These are phyloP conservation scores for Cyphomyrus plagiostoma DNA, from an alignment of 2,113 vertebrate species.

Conservation along the genomic window DNA sequence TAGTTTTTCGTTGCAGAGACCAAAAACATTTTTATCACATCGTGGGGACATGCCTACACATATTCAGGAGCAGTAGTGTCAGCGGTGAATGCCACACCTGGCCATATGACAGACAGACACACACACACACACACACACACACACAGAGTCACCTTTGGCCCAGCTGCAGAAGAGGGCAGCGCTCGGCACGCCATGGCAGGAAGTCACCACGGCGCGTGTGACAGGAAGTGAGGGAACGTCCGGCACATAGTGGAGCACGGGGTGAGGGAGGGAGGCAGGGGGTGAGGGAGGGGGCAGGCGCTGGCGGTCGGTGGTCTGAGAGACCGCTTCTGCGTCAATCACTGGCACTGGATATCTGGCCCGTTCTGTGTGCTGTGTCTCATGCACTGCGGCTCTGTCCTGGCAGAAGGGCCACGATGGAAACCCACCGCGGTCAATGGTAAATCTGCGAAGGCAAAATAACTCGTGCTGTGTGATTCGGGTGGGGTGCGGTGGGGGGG, in stretches of 20 bases:
- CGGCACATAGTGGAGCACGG: not conserved
- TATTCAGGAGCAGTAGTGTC: too few species aligned
- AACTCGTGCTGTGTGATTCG: not conserved
- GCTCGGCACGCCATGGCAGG: not conserved
- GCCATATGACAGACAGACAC: not conserved
- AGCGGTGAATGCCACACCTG: not conserved
- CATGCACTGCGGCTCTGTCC: too few species aligned
- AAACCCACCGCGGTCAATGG: slow-evolving; percentile 4
- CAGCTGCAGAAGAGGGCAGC: slow-evolving; percentile 27
- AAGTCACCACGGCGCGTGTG: not conserved
- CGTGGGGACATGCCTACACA: too few species aligned
- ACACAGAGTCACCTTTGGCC: slow-evolving; percentile 24
- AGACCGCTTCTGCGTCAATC: not conserved
- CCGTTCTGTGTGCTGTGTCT: not conserved
- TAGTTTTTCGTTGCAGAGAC: too few species aligned
- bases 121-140: not conserved
- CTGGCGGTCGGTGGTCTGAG: not conserved
- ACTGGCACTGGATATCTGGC: slow-evolving; percentile 17
- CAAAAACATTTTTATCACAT: too few species aligned
- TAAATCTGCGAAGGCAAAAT: not conserved
- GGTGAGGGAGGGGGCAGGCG: not conserved
- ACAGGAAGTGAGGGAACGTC: not conserved
- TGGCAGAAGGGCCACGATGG: too few species aligned
- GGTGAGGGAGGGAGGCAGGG: not conserved
- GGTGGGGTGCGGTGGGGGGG: not conserved